Evolutionary conservation across 2,113 vertebrate genomes (phyloP).

Genomic region (Zootoca vivipara): DNA sequence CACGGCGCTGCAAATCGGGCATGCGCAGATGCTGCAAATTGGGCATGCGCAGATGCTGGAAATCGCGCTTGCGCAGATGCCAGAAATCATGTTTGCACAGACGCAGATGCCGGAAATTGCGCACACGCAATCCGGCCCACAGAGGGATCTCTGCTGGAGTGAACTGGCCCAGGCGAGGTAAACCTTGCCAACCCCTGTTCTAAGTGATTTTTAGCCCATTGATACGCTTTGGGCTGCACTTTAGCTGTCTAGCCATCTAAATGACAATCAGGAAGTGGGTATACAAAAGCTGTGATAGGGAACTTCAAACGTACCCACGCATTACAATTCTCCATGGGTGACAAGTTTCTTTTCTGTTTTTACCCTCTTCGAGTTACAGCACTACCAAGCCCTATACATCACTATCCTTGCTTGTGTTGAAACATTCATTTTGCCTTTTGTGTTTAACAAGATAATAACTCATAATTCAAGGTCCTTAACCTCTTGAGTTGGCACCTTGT

Average conservation of each 20-base stretch:
- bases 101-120: too few species aligned
- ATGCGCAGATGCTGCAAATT: too few species aligned
- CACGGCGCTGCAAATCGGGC: too few species aligned
- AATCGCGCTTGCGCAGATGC: too few species aligned
- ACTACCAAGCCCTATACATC: slow-evolving; percentile 1
- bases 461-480: slow-evolving; percentile 46
- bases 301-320: background rate
- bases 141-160: too few species aligned
- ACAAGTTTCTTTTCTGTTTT: slow-evolving; percentile 26
- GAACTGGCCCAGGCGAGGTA: too few species aligned
- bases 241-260: background rate
- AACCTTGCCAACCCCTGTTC: too few species aligned
- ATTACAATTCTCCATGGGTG: background rate
- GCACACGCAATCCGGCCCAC: too few species aligned
- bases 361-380: slow-evolving; percentile 6
- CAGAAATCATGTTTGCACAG: too few species aligned
- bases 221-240: background rate
- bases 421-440: slow-evolving; percentile 28
- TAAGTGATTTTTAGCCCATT: background rate
- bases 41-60: too few species aligned
- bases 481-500: slow-evolving; percentile 28
- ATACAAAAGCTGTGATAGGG: background rate
- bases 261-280: background rate
- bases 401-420: background rate
- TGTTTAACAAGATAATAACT: slow-evolving; percentile 37